Conservation (phyloP, 2,113 vertebrate species). For the Corapipo altera region DNA sequence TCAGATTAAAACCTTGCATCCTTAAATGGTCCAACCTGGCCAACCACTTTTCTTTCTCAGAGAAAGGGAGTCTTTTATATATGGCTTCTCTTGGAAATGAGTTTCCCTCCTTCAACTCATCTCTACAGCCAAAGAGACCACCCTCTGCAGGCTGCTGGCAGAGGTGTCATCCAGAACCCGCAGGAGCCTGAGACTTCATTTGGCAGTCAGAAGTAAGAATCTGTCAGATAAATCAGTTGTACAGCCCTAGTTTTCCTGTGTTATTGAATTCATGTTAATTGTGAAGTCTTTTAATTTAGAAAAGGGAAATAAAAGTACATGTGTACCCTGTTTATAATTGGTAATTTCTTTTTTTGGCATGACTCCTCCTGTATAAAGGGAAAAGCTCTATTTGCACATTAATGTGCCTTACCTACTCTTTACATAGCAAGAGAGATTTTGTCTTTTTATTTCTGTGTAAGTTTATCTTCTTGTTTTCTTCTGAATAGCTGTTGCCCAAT, state of each 20-base stretch:
- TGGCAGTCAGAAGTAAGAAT: background rate
- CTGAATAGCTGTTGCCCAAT: background rate
- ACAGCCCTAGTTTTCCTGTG: background rate
- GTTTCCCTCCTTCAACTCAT: fast-evolving
- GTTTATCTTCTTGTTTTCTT: background rate
- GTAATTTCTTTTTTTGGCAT: background rate
- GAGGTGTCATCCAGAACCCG: background rate
- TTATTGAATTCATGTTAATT: background rate
- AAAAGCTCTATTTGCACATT: background rate
- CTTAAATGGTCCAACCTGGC: background rate
- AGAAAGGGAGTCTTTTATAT: background rate
- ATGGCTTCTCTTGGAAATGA: background rate
- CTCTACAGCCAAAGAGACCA: background rate
- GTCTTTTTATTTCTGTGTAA: background rate
- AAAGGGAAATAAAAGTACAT: background rate
- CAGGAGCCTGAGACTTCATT: background rate
- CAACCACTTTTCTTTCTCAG: background rate
- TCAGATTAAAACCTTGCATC: background rate
- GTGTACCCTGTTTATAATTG: background rate
- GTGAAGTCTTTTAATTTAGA: background rate
- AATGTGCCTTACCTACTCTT: background rate
- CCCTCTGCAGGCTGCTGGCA: background rate
- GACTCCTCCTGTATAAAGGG: background rate
- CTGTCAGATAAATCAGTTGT: background rate
- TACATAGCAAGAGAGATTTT: background rate